These are phyloP conservation scores for Cheirogaleus medius DNA, from an alignment of 2,113 vertebrate genomes.

Conservation along the genomic window DNA sequence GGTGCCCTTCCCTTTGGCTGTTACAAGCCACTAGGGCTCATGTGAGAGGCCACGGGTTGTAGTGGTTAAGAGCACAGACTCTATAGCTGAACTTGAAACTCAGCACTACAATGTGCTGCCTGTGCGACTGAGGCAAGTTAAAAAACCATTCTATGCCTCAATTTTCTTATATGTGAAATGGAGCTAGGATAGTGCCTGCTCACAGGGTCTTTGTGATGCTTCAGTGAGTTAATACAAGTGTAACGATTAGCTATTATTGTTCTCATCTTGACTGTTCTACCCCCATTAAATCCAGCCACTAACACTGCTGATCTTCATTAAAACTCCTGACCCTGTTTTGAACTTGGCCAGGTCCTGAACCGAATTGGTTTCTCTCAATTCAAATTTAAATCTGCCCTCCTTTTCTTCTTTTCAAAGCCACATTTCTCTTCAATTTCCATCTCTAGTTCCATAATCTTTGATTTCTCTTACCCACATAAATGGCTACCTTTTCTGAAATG, in stretches of 20 bases:
- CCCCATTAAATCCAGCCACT: not conserved
- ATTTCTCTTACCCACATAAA: not conserved
- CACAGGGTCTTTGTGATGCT: not conserved
- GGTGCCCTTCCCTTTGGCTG: not conserved
- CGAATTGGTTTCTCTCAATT: not conserved
- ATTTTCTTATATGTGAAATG: not conserved
- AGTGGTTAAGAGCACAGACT: not conserved
- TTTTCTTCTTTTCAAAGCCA: not conserved
- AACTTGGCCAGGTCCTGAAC: not conserved
- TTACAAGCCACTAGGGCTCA: not conserved
- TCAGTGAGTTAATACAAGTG: not conserved
- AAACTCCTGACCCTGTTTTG: not conserved
- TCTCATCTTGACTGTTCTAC: not conserved
- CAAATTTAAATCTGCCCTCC: not conserved
- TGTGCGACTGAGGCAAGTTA: not conserved
- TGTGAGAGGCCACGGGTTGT: not conserved
- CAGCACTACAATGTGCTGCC: not conserved
- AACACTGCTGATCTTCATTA: not conserved
- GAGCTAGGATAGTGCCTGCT: not conserved
- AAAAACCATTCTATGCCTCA: not conserved
- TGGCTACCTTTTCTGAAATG: not conserved
- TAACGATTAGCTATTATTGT: not conserved
- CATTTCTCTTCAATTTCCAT: not conserved
- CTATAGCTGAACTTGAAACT: not conserved
- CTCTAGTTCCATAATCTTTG: not conserved